phyloP scores from a whole-genome alignment of 2,797 vertebrate species.

The Antennarius maculatus region DNA sequence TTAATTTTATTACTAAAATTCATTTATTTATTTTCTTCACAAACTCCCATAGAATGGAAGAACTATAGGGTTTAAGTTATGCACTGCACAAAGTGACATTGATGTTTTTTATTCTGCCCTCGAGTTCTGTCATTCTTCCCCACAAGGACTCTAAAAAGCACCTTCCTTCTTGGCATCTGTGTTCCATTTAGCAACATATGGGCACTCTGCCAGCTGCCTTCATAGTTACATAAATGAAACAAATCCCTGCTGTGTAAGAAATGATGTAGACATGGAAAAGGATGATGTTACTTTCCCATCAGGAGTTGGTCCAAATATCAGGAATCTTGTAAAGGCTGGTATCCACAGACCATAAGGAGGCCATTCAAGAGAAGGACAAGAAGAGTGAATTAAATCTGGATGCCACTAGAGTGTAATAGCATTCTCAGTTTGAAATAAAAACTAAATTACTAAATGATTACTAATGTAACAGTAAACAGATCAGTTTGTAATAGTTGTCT shows the following conservation, averaged over 20 bases:
- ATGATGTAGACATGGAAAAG: conserved; percentile 73
- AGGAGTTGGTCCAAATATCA: conserved; percentile 64
- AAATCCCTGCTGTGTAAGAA: conserved; percentile 73
- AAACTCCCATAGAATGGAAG: conserved; percentile 49
- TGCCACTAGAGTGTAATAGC: conserved; percentile 65
- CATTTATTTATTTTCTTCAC: conserved; percentile 62
- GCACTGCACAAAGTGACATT: conserved; percentile 65
- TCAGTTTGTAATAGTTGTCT: conserved; percentile 56
- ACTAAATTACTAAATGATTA: conserved; percentile 61
- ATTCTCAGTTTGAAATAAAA: conserved; percentile 69
- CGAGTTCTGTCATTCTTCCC: conserved; percentile 61
- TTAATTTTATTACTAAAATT: conserved; percentile 45
- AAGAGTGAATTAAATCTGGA: conserved; percentile 65
- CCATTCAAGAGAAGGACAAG: conserved; percentile 49
- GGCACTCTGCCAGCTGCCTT: conserved; percentile 67
- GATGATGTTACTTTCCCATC: conserved; percentile 70
- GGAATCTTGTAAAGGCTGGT: conserved; percentile 66
- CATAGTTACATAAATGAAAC: conserved; percentile 78
- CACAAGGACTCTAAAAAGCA: conserved; percentile 64
- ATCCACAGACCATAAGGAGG: conserved; percentile 53
- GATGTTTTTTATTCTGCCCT: conserved; percentile 66
- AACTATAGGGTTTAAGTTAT: conserved; percentile 68
- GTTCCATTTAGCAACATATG: conserved; percentile 70
- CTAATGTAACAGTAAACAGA: conserved; percentile 71
- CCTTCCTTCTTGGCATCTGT: conserved; percentile 65